phyloP scores from a whole-genome alignment of 2,888 invertebrate genomes.

The Yponomeuta sedellus region DNA sequence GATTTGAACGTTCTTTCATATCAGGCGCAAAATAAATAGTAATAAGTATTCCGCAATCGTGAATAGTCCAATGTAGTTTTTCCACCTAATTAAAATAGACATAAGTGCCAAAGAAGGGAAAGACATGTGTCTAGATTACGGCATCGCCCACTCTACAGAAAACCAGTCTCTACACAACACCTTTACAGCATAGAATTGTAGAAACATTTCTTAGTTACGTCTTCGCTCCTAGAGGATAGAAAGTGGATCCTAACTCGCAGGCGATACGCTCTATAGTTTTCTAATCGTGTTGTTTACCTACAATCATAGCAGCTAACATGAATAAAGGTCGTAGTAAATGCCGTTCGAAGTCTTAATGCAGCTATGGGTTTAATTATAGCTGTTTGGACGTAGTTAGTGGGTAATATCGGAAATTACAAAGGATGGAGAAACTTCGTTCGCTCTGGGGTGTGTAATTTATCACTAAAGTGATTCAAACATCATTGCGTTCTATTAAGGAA shows the following conservation, averaged over 20 bases:
- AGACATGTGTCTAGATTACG: neutral
- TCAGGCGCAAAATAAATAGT: too few relatives aligned
- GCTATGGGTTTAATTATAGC: neutral
- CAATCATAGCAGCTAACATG: neutral
- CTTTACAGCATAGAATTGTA: neutral
- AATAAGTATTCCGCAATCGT: too few relatives aligned
- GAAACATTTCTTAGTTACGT: neutral
- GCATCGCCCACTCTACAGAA: neutral
- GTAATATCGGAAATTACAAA: slow-evolving; percentile 1
- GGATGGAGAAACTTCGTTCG: neutral
- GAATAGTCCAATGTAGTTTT: too few relatives aligned
- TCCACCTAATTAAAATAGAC: too few relatives aligned
- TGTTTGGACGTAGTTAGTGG: neutral
- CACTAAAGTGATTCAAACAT: too few relatives aligned
- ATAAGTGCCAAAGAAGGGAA: neutral
- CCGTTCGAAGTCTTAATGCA: neutral
- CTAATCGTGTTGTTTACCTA: neutral
- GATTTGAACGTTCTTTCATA: too few relatives aligned
- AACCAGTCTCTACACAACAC: neutral
- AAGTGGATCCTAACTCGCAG: neutral
- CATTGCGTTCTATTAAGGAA: too few relatives aligned
- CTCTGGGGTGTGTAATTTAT: neutral
- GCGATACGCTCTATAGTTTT: neutral
- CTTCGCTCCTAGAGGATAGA: neutral
- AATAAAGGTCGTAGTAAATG: neutral